These are phyloP conservation scores for Drosophila lutescens DNA, from an alignment of 2,888 invertebrate species.

Conservation along the genomic window DNA sequence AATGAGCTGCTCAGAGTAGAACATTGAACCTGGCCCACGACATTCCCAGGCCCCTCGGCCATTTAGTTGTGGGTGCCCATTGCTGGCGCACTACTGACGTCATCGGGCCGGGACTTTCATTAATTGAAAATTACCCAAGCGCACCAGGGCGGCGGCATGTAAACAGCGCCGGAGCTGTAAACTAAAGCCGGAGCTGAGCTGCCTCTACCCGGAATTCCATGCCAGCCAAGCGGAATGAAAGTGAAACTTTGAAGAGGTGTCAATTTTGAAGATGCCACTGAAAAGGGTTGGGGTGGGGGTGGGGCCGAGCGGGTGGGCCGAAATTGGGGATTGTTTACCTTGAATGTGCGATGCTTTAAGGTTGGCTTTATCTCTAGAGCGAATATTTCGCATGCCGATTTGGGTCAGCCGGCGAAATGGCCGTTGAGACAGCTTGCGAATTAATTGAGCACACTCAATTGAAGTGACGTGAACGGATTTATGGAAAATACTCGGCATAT, in stretches of 20 bases:
- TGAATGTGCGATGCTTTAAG: slow-evolving; percentile 50
- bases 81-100: slow-evolving; percentile 58
- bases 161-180: slow-evolving; percentile 29
- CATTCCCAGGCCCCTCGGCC: slow-evolving; percentile 11
- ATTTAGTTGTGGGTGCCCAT: slow-evolving; percentile 39
- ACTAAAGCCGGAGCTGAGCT: slow-evolving; percentile 23
- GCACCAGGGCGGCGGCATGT: slow-evolving; percentile 34
- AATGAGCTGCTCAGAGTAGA: slow-evolving; percentile 67
- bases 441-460: slow-evolving; percentile 27
- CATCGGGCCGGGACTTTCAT: slow-evolving; percentile 70
- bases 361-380: slow-evolving; percentile 31
- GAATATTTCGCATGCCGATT: slow-evolving; percentile 45
- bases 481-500: slow-evolving; percentile 12
- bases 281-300: slow-evolving; percentile 59
- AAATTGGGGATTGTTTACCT: slow-evolving; percentile 29
- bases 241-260: slow-evolving; percentile 77
- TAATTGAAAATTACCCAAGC: slow-evolving; percentile 76
- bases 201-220: slow-evolving; percentile 64
- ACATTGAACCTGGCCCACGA: slow-evolving; percentile 56
- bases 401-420: slow-evolving; percentile 41
- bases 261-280: slow-evolving; percentile 61
- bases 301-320: slow-evolving; percentile 39
- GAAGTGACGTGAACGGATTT: slow-evolving; percentile 4
- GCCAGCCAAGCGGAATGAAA: slow-evolving; percentile 60
- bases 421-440: slow-evolving; percentile 17